Conservation (phyloP, 1,140 invertebrate species). For the Camponotus vicinus region DNA sequence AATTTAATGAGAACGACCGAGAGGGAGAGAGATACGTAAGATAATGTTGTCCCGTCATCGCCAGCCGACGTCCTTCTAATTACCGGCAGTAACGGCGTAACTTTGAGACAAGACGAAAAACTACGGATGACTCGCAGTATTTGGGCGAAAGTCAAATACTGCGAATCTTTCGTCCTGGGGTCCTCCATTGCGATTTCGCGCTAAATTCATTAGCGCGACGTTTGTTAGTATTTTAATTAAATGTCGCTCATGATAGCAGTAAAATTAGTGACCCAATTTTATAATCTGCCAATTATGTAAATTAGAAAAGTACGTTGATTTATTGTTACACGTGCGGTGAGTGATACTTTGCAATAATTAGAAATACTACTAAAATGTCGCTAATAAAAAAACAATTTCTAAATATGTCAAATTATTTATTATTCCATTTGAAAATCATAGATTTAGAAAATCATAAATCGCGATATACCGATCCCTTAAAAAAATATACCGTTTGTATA, state of each 20-base stretch:
- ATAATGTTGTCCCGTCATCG: constrained; percentile 48
- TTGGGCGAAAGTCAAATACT: not conserved
- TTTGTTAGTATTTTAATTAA: constrained; percentile 10
- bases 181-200: no score
- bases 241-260: not conserved
- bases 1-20: not conserved
- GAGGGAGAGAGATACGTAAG: not conserved
- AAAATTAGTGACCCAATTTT: not conserved
- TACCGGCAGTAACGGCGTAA: constrained; percentile 32
- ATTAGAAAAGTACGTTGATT: not conserved
- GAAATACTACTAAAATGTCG: not conserved
- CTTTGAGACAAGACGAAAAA: constrained; percentile 48
- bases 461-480: not conserved
- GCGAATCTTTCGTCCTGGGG: not conserved
- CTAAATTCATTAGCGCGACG: not conserved
- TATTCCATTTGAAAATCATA: not conserved
- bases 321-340: not conserved
- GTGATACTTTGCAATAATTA: not conserved
- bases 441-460: constrained; percentile 7
- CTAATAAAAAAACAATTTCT: not conserved
- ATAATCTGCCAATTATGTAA: not conserved
- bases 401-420: not conserved
- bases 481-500: constrained; percentile 38
- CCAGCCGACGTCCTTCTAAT: constrained; percentile 44
- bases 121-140: not conserved